A percentile compares a stretch with the other conserved stretches of the same genome.
Conservation (phyloP, 2,113 vertebrate species). For the Eurystomus gularis region DNA sequence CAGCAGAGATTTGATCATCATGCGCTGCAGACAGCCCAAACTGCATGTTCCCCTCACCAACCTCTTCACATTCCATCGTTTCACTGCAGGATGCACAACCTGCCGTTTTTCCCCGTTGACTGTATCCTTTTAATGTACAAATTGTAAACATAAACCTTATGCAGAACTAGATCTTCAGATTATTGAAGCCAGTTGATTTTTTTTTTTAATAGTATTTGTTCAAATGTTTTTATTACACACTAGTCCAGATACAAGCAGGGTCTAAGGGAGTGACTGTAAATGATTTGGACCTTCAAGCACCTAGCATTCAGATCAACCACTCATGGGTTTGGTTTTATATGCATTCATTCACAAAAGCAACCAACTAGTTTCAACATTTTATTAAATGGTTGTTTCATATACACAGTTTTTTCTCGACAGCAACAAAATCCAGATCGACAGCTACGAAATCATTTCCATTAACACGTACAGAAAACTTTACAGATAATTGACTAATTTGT, state of each 20-base stretch:
- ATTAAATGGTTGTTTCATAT: slow-evolving; percentile 78
- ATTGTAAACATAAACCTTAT: slow-evolving; percentile 17
- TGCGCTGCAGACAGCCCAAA: not conserved
- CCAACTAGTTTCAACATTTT: slow-evolving; percentile 84
- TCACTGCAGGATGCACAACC: not conserved
- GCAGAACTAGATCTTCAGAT: slow-evolving; percentile 24
- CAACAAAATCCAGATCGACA: slow-evolving; percentile 73
- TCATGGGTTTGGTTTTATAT: slow-evolving; percentile 58
- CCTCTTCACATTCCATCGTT: not conserved
- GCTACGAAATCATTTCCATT: slow-evolving; percentile 57
- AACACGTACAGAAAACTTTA: slow-evolving; percentile 80
- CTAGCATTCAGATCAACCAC: slow-evolving; percentile 71
- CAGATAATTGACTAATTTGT: slow-evolving; percentile 81
- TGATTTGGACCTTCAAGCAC: slow-evolving; percentile 65
- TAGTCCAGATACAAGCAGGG: slow-evolving; percentile 76
- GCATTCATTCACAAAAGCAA: slow-evolving; percentile 84
- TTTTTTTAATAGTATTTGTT: not conserved
- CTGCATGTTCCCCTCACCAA: not conserved
- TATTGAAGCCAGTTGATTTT: slow-evolving; percentile 20
- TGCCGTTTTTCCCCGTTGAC: not conserved
- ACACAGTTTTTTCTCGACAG: slow-evolving; percentile 76
- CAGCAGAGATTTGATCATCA: not conserved
- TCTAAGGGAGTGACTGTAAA: slow-evolving; percentile 72
- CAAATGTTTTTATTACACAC: slow-evolving; percentile 15
- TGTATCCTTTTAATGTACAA: slow-evolving; percentile 54